Evolutionary conservation across 2,888 invertebrate species (phyloP), one percentile per base, ranked within the genome.

Genomic region (Thereva unica): DNA sequence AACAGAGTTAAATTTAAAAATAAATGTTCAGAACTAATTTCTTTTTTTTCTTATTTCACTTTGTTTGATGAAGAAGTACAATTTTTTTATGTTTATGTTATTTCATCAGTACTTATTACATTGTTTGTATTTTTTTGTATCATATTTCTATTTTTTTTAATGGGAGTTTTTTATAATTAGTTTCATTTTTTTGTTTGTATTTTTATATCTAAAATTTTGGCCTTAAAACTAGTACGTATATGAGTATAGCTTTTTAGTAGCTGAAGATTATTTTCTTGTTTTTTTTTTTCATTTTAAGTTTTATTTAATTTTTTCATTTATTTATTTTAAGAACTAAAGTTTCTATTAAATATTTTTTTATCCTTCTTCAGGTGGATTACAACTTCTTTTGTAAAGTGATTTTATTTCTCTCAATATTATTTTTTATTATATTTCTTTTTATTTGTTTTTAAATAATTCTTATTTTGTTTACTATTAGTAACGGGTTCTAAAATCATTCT

Each of bases 171-270:
- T 57, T 65, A 55, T 56, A 59, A 38, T 59, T 56, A n/a, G 45
- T 61, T 61, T 66, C 56, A 42, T 59, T 34, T 69, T n/a, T 69
- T 67, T 54, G 9, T 54, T 64, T 64, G 23, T 54, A 64, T 64
- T 53, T 53, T 53, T 53, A 38, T 67, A 53, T 63, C 53, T 69
- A 57, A 69, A 69, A 54, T 67, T 55, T 77, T 76, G 74, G 75
- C 75, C 78, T 77, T 78, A 78, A 76, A 68, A 73, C 78, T 80
- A 80, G 76, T 80, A 80, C 80, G 80, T 80, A 80, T 80, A 77
- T 76, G 75, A 72, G 76, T 72, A 74, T 75, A 74, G 72, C 72
- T 71, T 70, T 72, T 71, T 38, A 64, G 55, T 61, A 61, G 61
- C 61, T 61, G 61, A 50, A 61, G 49, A 61, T 61, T 61, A 61